Percentiles rank a stretch among this genome's conserved stretches.
These are phyloP conservation scores for Autographa gamma DNA, from an alignment of 2,888 invertebrate genomes.

Conservation along the genomic window DNA sequence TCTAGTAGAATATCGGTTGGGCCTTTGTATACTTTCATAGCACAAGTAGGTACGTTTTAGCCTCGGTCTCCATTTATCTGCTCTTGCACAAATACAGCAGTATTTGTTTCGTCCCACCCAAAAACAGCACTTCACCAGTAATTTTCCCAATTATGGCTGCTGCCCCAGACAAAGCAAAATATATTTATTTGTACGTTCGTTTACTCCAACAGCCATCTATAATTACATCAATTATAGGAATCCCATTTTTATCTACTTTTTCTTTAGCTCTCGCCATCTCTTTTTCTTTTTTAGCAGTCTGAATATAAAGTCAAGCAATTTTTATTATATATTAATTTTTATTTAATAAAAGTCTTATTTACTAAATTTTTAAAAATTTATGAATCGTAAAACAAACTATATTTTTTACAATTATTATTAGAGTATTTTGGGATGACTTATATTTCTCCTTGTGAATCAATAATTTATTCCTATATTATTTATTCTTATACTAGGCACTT, in stretches of 20 bases:
- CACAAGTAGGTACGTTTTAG: slow-evolving; percentile 30
- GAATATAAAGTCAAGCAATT: slow-evolving; percentile 6
- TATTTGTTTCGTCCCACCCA: slow-evolving; percentile 49
- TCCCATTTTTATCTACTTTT: slow-evolving; percentile 17
- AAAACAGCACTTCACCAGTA: slow-evolving; percentile 36
- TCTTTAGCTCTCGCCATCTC: slow-evolving; percentile 28
- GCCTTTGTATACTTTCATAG: slow-evolving; percentile 35
- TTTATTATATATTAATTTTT: no score
- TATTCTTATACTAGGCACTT: no score
- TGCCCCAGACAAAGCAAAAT: slow-evolving; percentile 47
- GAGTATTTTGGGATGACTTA: no score
- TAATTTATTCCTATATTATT: no score
- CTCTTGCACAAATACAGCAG: slow-evolving; percentile 45
- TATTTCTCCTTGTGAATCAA: no score
- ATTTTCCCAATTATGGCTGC: slow-evolving; percentile 47
- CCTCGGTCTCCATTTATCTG: background rate
- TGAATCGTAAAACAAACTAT: no score
- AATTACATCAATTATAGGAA: slow-evolving; percentile 42
- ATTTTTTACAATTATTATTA: no score
- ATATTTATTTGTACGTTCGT: slow-evolving; percentile 46
- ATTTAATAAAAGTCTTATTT: no score
- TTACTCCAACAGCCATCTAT: slow-evolving; percentile 51
- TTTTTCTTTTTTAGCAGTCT: slow-evolving; percentile 40
- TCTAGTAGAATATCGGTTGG: slow-evolving; percentile 19
- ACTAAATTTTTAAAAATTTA: no score